A percentile compares a stretch with the other conserved stretches of the same genome.
Conservation (phyloP, 2,797 vertebrate species). For the Macroramphosus scolopax region DNA sequence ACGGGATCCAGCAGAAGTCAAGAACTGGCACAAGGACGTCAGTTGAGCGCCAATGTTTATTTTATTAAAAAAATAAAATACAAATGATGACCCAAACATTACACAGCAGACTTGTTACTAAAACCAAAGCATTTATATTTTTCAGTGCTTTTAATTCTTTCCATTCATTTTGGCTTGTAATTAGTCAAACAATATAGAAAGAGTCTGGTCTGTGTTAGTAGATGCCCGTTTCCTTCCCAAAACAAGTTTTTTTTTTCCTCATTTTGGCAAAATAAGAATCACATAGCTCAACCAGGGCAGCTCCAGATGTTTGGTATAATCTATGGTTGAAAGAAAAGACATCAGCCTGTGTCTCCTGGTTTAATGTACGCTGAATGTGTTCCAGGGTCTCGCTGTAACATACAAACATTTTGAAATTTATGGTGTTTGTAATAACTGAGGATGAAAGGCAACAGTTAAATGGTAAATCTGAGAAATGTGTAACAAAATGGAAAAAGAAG, state of each 20-base stretch:
- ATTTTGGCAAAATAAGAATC: no score
- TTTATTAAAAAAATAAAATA: conserved; percentile 86
- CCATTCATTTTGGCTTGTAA: conserved; percentile 60
- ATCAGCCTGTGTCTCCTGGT: conserved; percentile 10
- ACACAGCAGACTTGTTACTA: conserved; percentile 70
- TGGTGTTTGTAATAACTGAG: conserved; percentile 32
- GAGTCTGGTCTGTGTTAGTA: no score
- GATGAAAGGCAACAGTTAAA: conserved; percentile 61
- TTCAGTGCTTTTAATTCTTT: conserved; percentile 52
- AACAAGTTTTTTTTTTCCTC: no score
- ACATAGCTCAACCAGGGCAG: no score
- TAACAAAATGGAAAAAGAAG: conserved; percentile 7
- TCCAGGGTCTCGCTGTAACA: conserved; percentile 55
- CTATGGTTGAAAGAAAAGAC: no score
- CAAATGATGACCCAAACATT: conserved; percentile 78
- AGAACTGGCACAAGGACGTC: conserved; percentile 1
- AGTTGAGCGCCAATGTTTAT: conserved; percentile 63
- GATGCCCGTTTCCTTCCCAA: no score
- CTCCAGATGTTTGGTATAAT: no score
- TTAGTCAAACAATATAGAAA: conserved; percentile 40
- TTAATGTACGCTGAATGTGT: conserved; percentile 38
- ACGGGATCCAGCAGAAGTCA: neutral
- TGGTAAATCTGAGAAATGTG: conserved; percentile 31
- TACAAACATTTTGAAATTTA: conserved; percentile 32
- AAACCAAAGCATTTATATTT: conserved; percentile 51